phyloP scores from a whole-genome alignment of 2,888 invertebrate genomes.

The Dysmachus trigonus region DNA sequence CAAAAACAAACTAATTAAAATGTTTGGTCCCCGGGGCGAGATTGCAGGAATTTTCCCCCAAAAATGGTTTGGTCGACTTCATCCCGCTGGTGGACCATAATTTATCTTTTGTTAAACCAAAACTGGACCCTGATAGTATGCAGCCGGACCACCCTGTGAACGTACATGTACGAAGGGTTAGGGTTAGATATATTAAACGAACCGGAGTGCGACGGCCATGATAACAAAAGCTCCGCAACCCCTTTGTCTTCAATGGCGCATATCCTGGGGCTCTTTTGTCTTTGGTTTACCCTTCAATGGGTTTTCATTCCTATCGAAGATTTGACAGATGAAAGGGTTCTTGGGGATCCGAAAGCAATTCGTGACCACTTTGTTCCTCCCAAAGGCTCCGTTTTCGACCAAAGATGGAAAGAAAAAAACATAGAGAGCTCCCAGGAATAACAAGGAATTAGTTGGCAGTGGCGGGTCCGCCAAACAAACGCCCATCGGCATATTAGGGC shows the following conservation, averaged over 20 bases:
- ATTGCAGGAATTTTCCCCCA: not conserved
- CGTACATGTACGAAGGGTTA: not conserved
- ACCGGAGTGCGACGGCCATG: not conserved
- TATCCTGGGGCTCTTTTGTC: not conserved
- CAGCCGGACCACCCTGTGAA: not conserved
- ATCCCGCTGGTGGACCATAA: not conserved
- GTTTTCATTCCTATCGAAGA: not conserved
- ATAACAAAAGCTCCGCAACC: not conserved
- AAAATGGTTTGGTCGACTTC: not conserved
- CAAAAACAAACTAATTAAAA: not conserved
- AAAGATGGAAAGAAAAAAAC: not conserved
- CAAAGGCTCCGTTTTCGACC: not conserved
- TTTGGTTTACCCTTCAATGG: not conserved
- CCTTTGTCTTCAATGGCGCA: not conserved
- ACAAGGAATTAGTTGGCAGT: not conserved
- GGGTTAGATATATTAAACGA: not conserved
- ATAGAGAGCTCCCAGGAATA: not conserved
- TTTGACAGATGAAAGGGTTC: not conserved
- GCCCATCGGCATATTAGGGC: not conserved
- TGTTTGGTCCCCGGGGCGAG: not conserved
- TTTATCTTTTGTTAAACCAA: not conserved
- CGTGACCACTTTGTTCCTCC: not conserved
- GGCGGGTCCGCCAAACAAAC: not conserved
- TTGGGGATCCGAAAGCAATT: not conserved
- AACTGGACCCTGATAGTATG: not conserved